Percentiles rank a stretch among this genome's conserved stretches.
Conservation (phyloP, 2,113 vertebrate genomes). For the Rattus rattus region DNA sequence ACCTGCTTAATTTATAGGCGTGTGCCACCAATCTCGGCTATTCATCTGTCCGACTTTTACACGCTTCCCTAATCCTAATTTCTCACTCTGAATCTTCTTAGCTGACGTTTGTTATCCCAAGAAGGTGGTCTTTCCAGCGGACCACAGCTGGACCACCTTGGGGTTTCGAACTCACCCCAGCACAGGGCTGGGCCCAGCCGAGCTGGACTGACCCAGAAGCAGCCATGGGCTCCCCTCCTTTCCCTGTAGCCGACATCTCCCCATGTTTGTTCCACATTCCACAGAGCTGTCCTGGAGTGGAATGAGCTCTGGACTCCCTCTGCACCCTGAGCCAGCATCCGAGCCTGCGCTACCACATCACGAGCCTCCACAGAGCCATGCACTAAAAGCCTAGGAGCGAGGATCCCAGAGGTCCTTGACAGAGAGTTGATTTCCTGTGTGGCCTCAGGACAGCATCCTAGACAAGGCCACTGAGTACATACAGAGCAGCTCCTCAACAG, state of each 20-base stretch:
- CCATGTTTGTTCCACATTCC: neutral
- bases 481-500: neutral
- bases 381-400: neutral
- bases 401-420: neutral
- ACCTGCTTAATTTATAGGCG: neutral
- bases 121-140: neutral
- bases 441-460: neutral
- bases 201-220: neutral
- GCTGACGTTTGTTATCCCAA: neutral
- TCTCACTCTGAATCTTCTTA: neutral
- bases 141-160: neutral
- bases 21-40: neutral
- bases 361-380: neutral
- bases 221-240: neutral
- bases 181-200: neutral
- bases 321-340: neutral
- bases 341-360: neutral
- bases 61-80: neutral
- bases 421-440: neutral
- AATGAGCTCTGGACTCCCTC: neutral
- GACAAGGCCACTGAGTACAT: neutral
- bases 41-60: neutral
- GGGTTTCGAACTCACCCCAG: neutral
- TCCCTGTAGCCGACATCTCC: neutral
- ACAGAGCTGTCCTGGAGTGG: neutral